phyloP scores from a whole-genome alignment of 2,888 invertebrate species.

The Girardia tigrina region DNA sequence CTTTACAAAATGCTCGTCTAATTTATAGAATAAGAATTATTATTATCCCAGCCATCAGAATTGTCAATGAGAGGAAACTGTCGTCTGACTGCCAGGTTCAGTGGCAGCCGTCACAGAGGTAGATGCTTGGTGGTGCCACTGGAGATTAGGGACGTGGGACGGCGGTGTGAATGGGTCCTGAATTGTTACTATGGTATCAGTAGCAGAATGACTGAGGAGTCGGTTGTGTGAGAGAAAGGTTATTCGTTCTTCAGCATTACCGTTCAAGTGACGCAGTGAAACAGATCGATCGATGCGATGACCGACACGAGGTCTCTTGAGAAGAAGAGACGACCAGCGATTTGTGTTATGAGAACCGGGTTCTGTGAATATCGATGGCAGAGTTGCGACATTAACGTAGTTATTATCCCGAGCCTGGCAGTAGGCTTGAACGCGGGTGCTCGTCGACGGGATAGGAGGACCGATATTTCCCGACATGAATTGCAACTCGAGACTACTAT shows the following conservation, averaged over 20 bases:
- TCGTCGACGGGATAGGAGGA: neutral
- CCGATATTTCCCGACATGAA: conserved; percentile 1
- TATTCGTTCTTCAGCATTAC: conserved; percentile 8
- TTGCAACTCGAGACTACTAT: conserved; percentile 16
- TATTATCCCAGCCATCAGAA: neutral
- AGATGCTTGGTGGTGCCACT: neutral
- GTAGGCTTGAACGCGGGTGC: neutral
- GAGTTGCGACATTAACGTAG: neutral
- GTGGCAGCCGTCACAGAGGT: conserved; percentile 12
- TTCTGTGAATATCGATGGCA: conserved; percentile 15
- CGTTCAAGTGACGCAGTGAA: neutral
- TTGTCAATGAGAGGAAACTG: conserved; percentile 1
- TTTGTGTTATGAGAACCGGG: neutral
- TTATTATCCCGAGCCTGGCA: conserved; percentile 7
- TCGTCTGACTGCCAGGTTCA: neutral
- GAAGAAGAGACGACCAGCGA: neutral
- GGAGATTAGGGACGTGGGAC: neutral
- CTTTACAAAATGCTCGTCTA: neutral
- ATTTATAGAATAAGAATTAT: too few species aligned
- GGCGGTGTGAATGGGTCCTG: neutral
- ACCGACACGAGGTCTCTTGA: neutral
- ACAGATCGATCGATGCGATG: conserved; percentile 12
- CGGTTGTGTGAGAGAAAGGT: neutral
- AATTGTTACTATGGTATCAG: conserved; percentile 12
- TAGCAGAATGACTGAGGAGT: conserved; percentile 14